phyloP scores from a whole-genome alignment of 2,797 vertebrate species.

The Halcyon leucocephala region DNA sequence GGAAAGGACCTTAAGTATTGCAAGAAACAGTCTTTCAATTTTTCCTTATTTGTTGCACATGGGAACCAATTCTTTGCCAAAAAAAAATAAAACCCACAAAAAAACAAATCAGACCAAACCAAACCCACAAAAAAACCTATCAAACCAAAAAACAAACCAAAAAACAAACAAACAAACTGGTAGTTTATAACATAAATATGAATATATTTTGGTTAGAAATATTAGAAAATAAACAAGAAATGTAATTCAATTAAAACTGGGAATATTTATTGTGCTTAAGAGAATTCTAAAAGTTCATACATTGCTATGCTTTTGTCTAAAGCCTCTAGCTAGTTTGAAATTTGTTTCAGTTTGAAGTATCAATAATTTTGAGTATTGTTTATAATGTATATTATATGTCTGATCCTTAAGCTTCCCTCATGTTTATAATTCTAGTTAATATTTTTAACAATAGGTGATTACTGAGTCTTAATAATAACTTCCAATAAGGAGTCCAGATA shows the following conservation, averaged over 20 bases:
- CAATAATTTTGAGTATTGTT: not conserved
- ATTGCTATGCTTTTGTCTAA: fast-evolving
- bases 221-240: not conserved
- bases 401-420: not conserved
- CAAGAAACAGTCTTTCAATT: not conserved
- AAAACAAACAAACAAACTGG: too few species aligned
- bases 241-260: not conserved
- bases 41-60: not conserved
- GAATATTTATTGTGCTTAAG: not conserved
- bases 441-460: not conserved
- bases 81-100: not conserved
- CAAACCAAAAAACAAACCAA: too few species aligned
- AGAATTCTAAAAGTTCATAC: not conserved
- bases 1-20: not conserved
- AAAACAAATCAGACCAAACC: too few species aligned
- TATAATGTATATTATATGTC: not conserved
- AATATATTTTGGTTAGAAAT: not conserved
- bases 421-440: not conserved
- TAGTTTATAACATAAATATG: not conserved
- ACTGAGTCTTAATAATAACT: not conserved
- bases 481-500: not conserved
- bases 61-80: not conserved
- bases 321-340: not conserved
- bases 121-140: not conserved
- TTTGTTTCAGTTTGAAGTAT: not conserved